Conservation (phyloP, 2,888 invertebrate genomes). For the Campoletis raptor region DNA sequence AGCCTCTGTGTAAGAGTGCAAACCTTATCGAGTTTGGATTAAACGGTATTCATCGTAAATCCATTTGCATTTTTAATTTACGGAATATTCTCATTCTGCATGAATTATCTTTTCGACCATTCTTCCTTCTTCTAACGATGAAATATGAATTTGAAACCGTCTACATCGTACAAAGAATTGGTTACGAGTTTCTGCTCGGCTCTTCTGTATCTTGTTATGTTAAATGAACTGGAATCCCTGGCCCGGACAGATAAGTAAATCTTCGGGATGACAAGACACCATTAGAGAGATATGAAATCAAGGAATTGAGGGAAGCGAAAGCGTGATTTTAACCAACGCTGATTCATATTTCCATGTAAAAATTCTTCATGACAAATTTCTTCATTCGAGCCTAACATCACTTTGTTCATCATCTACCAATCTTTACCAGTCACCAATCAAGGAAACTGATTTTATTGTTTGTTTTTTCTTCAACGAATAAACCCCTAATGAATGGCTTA, state of each 20-base stretch:
- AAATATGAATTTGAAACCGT: background rate
- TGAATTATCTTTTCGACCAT: constrained; percentile 3
- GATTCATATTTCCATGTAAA: background rate
- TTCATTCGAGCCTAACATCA: background rate
- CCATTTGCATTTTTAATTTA: constrained; percentile 27
- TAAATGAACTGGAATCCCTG: background rate
- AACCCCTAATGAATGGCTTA: background rate
- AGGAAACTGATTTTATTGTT: background rate
- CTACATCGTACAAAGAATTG: background rate
- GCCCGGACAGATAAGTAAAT: background rate
- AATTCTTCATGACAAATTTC: background rate
- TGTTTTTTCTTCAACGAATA: too few relatives aligned
- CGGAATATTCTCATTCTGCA: constrained; percentile 9
- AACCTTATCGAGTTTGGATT: constrained; percentile 45
- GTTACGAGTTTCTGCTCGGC: background rate
- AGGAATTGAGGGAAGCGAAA: background rate
- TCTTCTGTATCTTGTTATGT: background rate
- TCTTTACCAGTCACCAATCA: background rate
- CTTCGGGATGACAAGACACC: background rate
- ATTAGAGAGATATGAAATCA: background rate
- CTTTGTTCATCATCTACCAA: background rate
- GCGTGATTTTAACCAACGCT: background rate
- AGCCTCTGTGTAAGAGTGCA: constrained; percentile 2
- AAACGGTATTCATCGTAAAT: background rate
- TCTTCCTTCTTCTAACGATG: constrained; percentile 16